Evolutionary conservation across 2,113 vertebrate genomes (phyloP).

Genomic region (Lichenostomus cassidix): DNA sequence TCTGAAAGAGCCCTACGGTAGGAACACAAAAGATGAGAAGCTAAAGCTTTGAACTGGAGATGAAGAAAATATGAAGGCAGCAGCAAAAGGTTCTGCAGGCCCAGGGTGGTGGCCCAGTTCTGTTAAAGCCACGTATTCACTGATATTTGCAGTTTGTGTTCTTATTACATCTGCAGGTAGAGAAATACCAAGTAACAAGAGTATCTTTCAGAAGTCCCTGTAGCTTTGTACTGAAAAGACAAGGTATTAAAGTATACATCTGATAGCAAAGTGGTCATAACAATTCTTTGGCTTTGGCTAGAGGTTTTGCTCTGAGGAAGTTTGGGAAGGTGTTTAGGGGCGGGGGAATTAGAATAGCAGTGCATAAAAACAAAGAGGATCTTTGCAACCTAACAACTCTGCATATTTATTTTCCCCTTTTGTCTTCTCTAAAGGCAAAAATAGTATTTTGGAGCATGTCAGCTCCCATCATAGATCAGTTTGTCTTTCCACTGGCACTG

Average conservation of each 20-base stretch:
- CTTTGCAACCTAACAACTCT: not conserved
- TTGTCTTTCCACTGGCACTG: slow-evolving; percentile 61
- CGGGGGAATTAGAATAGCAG: not conserved
- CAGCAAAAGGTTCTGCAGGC: not conserved
- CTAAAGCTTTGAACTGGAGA: not conserved
- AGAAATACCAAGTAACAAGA: not conserved
- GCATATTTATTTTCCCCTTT: slow-evolving; percentile 24
- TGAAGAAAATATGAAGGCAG: not conserved
- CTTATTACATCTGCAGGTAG: not conserved
- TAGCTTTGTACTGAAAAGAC: not conserved
- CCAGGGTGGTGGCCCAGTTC: not conserved
- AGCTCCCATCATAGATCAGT: slow-evolving; percentile 30
- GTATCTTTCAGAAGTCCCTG: not conserved
- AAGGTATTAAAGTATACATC: not conserved
- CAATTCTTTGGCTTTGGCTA: not conserved
- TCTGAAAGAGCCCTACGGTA: not conserved
- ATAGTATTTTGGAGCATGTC: slow-evolving; percentile 39
- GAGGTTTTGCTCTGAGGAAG: not conserved
- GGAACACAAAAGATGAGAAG: not conserved
- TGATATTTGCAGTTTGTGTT: not conserved
- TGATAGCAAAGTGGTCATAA: not conserved
- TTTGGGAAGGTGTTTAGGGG: not conserved
- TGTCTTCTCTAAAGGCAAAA: slow-evolving; percentile 39
- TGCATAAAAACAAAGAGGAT: slow-evolving; percentile 20
- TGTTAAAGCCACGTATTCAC: not conserved